These are phyloP conservation scores for Pseudochirops cupreus DNA, from an alignment of 2,797 vertebrate genomes.

Conservation along the genomic window DNA sequence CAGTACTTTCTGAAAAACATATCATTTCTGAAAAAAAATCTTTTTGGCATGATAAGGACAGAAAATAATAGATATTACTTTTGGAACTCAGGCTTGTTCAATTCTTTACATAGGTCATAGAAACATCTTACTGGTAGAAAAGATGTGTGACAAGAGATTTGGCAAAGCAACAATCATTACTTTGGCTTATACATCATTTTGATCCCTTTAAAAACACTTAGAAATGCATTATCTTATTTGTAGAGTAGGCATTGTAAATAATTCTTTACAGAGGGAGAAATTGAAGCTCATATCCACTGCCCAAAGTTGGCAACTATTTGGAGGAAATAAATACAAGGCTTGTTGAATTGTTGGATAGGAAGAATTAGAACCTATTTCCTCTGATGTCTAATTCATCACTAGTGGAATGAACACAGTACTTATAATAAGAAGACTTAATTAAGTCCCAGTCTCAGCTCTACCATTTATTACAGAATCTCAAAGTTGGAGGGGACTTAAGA, in stretches of 20 bases:
- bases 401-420: background rate
- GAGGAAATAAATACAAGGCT: background rate
- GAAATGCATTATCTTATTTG: background rate
- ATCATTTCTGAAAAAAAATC: too few species aligned
- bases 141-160: background rate
- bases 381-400: background rate
- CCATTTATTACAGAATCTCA: background rate
- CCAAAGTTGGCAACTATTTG: background rate
- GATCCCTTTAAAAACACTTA: background rate
- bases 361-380: background rate
- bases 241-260: background rate
- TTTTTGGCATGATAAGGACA: too few species aligned
- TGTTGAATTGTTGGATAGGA: background rate
- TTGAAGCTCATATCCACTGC: background rate
- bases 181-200: background rate
- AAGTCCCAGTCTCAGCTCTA: background rate
- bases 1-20: too few species aligned
- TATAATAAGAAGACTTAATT: background rate
- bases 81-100: too few species aligned
- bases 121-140: background rate
- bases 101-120: background rate
- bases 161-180: background rate
- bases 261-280: background rate
- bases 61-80: too few species aligned
- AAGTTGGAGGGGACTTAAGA: background rate